phyloP scores from a whole-genome alignment of 2,797 vertebrate species.

The Apogon hyalosoma region DNA sequence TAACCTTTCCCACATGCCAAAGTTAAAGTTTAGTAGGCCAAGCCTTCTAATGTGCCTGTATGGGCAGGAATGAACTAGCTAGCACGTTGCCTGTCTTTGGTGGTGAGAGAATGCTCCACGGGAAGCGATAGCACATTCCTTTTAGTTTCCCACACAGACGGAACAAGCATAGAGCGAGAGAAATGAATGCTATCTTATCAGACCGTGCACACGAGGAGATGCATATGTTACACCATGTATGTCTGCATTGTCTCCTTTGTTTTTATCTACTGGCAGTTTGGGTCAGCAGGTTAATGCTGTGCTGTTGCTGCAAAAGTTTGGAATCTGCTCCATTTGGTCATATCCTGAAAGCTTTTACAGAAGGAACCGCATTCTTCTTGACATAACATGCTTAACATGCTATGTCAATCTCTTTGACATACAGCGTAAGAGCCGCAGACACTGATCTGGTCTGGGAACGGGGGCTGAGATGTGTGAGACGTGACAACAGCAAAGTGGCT shows the following conservation, averaged over 20 bases:
- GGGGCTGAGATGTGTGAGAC: not conserved
- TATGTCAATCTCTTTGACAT: not conserved
- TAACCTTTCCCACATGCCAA: constrained; percentile 60
- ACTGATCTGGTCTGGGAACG: constrained; percentile 2
- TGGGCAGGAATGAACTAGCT: constrained; percentile 59
- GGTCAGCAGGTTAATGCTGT: constrained; percentile 39
- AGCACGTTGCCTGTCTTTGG: constrained; percentile 40
- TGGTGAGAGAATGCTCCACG: constrained; percentile 32
- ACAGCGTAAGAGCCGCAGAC: not conserved
- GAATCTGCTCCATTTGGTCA: constrained; percentile 11
- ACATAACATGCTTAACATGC: not conserved
- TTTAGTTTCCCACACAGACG: constrained; percentile 38
- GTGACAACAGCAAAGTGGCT: too few species aligned
- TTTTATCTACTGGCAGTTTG: constrained; percentile 26
- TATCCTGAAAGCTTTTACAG: constrained; percentile 13
- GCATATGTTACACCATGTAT: constrained; percentile 24
- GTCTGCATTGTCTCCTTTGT: constrained; percentile 32
- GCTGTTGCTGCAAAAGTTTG: constrained; percentile 4
- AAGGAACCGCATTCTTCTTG: constrained; percentile 12
- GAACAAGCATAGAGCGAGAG: constrained; percentile 16
- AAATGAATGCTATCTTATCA: constrained; percentile 60
- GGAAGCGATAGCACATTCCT: constrained; percentile 55
- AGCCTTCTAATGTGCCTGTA: constrained; percentile 60
- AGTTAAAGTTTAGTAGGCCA: constrained; percentile 52
- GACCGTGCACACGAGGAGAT: constrained; percentile 28